phyloP scores from a whole-genome alignment of 2,113 vertebrate genomes.

The Solea senegalensis region DNA sequence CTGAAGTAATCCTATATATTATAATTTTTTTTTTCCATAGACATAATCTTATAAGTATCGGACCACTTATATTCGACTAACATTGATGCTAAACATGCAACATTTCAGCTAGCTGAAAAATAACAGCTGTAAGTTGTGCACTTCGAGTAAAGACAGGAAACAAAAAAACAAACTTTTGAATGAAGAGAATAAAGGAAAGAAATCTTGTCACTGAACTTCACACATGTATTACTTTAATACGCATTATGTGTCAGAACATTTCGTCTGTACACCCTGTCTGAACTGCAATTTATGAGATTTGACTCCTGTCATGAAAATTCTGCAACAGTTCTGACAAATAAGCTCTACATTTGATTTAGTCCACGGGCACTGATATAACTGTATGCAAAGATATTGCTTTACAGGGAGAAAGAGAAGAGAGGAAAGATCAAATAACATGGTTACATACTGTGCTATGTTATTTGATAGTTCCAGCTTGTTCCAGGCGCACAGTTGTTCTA shows the following conservation, averaged over 20 bases:
- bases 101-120: neutral
- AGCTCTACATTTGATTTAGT: slow-evolving; percentile 44
- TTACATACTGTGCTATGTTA: slow-evolving; percentile 64
- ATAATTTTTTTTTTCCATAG: no score
- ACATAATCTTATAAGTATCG: no score
- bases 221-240: neutral
- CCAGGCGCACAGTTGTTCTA: slow-evolving; percentile 55
- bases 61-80: neutral
- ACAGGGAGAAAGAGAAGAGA: slow-evolving; percentile 37
- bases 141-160: no score
- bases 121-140: neutral
- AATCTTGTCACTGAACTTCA: neutral
- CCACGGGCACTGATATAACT: slow-evolving; percentile 40
- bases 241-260: neutral
- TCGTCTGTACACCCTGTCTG: slow-evolving; percentile 3
- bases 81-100: no score
- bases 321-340: slow-evolving; percentile 22
- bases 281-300: slow-evolving; percentile 23
- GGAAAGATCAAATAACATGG: slow-evolving; percentile 67
- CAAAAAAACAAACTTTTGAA: no score
- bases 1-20: no score
- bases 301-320: slow-evolving; percentile 24
- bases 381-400: slow-evolving; percentile 65
- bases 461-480: slow-evolving; percentile 65
- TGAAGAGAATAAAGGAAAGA: no score